Evolutionary conservation across 2,797 vertebrate species (phyloP), one percentile per base, ranked within the genome.

Genomic region (Anableps anableps): DNA sequence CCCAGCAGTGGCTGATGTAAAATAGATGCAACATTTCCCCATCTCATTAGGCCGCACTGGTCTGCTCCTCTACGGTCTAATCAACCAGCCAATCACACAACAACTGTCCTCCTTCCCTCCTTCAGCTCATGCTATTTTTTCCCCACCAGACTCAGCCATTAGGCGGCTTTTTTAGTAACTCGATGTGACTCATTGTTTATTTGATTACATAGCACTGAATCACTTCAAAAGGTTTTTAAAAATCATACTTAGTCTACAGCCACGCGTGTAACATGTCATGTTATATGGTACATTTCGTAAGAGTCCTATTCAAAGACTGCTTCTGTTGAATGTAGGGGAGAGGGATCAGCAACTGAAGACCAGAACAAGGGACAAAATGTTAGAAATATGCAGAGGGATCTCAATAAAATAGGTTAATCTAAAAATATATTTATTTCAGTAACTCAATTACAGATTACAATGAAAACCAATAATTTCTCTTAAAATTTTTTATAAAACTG

Each of bases 21-120:
- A 93, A 93, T 88, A 76, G 89, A 93, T 90, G 86, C 80, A 93
- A 90, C 86, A 82, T 91, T 91, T 91, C 88, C 88, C 89, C 75
- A 77, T 76, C 86, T 88, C 87, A 76, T 93, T 92, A 92, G 36
- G 79, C 29, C 68, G 78, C 86, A 70, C 9, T 36, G 75, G 73
- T 80, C 71, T 3, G 53, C 72, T 86, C 81, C 85, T 75, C 78
- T 38, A 87, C 74, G 72, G 80, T 85, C 74, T 81, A 86, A 77
- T 91, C 83, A 86, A 48, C 75, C 34, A 0, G 78, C 84, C 87
- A 88, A 88, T 90, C 85, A 85, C 72, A 64, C 48, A 8, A 2
- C 76, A 21, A 36, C 0, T 19, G 17, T 76, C 53, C 74, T 6
- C 4, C 86, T 72, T 48, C 31, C 58, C 0, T 3, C 58, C n/a